Percentiles rank a stretch among this genome's conserved stretches.
These are phyloP conservation scores for Knipowitschia caucasica DNA, from an alignment of 2,797 vertebrate genomes.

Conservation along the genomic window DNA sequence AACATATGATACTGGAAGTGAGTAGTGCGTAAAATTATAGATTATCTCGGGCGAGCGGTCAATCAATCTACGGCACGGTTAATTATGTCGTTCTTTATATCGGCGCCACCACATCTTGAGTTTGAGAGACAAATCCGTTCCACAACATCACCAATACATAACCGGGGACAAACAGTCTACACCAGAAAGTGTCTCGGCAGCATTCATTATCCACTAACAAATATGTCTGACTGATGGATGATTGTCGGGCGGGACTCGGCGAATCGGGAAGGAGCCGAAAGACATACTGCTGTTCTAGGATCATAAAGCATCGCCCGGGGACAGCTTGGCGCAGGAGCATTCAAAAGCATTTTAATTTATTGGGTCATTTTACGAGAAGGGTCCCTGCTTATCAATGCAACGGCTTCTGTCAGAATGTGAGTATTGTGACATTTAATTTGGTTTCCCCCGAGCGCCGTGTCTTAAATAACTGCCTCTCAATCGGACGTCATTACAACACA, in stretches of 20 bases:
- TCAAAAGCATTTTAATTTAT: slow-evolving; percentile 75
- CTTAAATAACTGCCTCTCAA: slow-evolving; percentile 47
- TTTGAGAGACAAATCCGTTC: not conserved
- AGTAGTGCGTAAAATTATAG: slow-evolving; percentile 3
- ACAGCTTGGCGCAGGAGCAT: slow-evolving; percentile 63
- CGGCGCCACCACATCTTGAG: not conserved
- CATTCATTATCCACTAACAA: slow-evolving; percentile 63
- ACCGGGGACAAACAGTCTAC: slow-evolving; percentile 6
- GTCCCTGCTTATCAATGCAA: slow-evolving; percentile 68
- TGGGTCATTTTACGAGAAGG: slow-evolving; percentile 62
- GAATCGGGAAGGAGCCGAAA: slow-evolving; percentile 55
- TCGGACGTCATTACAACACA: slow-evolving; percentile 31
- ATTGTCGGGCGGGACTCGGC: slow-evolving; percentile 43
- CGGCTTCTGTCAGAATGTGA: slow-evolving; percentile 59
- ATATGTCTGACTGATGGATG: slow-evolving; percentile 63
- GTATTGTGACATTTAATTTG: slow-evolving; percentile 66
- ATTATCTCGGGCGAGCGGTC: not conserved
- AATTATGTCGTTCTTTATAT: slow-evolving; percentile 10
- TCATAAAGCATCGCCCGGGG: slow-evolving; percentile 72
- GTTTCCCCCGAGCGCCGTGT: slow-evolving; percentile 30
- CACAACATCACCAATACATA: slow-evolving; percentile 2
- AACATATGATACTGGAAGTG: not conserved
- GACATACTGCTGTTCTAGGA: slow-evolving; percentile 72
- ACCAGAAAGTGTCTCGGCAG: slow-evolving; percentile 34
- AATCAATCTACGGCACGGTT: slow-evolving; percentile 3